A percentile compares a stretch with the other conserved stretches of the same genome.
phyloP scores from a whole-genome alignment of 1,140 invertebrate species.

The honey bee (Apis mellifera) region DNA sequence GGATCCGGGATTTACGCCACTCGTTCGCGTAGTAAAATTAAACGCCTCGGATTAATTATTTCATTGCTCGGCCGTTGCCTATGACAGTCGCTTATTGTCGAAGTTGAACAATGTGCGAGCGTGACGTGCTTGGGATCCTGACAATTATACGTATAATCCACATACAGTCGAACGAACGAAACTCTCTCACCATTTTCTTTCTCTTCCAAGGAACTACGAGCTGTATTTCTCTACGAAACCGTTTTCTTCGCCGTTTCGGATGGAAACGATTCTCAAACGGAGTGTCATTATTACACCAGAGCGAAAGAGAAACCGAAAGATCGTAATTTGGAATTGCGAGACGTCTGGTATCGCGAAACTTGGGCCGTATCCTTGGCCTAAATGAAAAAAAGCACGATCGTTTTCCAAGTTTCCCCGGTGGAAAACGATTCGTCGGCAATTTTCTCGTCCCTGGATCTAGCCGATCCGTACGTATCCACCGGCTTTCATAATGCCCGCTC shows the following conservation, averaged over 20 bases:
- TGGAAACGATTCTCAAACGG: not conserved
- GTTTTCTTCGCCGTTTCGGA: not conserved
- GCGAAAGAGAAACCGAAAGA: not conserved
- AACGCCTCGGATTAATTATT: conserved; percentile 42
- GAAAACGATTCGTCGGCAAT: conserved; percentile 39
- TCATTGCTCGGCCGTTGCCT: not conserved
- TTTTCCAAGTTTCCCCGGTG: not conserved
- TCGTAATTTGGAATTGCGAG: not conserved
- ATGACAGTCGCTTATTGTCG: conserved; percentile 10
- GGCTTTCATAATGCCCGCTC: conserved; percentile 27
- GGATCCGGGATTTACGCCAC: conserved; percentile 22
- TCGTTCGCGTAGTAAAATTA: conserved; percentile 20
- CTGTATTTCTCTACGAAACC: not conserved
- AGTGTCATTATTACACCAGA: no score
- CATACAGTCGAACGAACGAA: no score
- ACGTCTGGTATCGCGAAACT: not conserved
- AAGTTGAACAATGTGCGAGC: not conserved
- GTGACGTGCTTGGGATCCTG: no score
- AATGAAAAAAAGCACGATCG: not conserved
- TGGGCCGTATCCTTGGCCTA: not conserved
- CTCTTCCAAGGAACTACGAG: no score
- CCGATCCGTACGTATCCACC: conserved; percentile 15
- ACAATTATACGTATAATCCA: not conserved
- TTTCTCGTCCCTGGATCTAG: conserved; percentile 12
- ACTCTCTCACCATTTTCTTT: no score